phyloP scores from a whole-genome alignment of 2,888 invertebrate species.

The Marronus borbonicus region DNA sequence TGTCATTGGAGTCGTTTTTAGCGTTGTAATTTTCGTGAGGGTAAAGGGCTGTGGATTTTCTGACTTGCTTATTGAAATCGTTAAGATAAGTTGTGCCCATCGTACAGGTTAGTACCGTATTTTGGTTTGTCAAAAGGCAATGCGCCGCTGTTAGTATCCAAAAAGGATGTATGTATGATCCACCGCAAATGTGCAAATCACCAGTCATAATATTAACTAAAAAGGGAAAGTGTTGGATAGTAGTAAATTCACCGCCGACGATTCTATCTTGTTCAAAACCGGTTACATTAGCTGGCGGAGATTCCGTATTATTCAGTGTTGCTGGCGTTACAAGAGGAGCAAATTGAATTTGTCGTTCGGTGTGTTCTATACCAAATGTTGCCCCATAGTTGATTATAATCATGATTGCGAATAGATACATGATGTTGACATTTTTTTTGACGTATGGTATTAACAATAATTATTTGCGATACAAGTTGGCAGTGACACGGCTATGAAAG shows the following conservation, averaged over 20 bases:
- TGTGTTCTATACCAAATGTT: background rate
- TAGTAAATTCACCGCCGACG: conserved; percentile 9
- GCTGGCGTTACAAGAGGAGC: background rate
- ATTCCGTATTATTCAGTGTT: background rate
- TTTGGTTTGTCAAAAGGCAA: background rate
- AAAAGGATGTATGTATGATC: background rate
- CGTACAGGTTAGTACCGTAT: background rate
- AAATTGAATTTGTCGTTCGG: background rate
- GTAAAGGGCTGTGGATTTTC: background rate
- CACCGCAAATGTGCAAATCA: background rate
- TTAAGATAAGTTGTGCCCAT: conserved; percentile 31
- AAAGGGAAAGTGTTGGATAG: conserved; percentile 5
- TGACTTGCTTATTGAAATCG: background rate
- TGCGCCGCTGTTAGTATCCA: conserved; percentile 26
- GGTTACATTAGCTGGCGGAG: background rate
- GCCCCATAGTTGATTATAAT: background rate
- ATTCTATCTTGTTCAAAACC: conserved; percentile 18
- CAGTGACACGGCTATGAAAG: too few relatives aligned
- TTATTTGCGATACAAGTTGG: too few relatives aligned
- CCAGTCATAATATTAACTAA: conserved; percentile 1
- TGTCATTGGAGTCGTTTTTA: conserved; percentile 23
- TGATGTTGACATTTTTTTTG: background rate
- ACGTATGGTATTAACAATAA: too few relatives aligned
- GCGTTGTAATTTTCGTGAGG: conserved; percentile 20
- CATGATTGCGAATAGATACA: background rate